Conservation (phyloP, 1,140 invertebrate species). For the Leptinotarsa texana region DNA sequence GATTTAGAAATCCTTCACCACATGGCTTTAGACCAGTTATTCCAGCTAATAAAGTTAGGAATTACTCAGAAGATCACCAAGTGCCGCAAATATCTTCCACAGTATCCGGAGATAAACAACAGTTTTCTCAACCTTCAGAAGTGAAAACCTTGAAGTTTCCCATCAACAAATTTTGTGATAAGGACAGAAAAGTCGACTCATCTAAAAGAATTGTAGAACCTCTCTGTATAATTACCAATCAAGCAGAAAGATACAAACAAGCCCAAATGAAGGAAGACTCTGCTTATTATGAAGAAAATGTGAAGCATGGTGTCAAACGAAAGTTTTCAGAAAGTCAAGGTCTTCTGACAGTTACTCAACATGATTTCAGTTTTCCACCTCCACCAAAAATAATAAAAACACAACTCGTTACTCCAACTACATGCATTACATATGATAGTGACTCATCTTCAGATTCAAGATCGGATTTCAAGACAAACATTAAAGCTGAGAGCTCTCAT, state of each 20-base stretch:
- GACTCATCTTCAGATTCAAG: not conserved
- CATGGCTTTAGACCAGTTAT: slow-evolving; percentile 46
- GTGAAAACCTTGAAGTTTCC: slow-evolving; percentile 48
- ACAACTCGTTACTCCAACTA: slow-evolving; percentile 10
- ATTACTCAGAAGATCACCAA: slow-evolving; percentile 42
- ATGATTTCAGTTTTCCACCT: slow-evolving; percentile 13
- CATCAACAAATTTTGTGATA: slow-evolving; percentile 41
- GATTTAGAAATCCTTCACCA: slow-evolving; percentile 28
- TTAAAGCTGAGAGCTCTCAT: not conserved
- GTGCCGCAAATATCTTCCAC: slow-evolving; percentile 47
- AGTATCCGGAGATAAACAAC: slow-evolving; percentile 27
- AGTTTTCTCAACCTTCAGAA: slow-evolving; percentile 33
- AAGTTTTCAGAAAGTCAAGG: slow-evolving; percentile 36
- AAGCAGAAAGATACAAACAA: slow-evolving; percentile 48
- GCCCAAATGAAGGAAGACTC: slow-evolving; percentile 49
- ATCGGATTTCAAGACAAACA: not conserved
- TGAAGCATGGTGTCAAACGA: slow-evolving; percentile 40
- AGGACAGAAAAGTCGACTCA: slow-evolving; percentile 32
- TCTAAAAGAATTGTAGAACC: slow-evolving; percentile 46
- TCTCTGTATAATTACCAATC: slow-evolving; percentile 53
- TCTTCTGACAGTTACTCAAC: slow-evolving; percentile 24
- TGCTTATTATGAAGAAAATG: slow-evolving; percentile 48
- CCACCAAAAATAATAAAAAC: slow-evolving; percentile 28
- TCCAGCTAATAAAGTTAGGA: slow-evolving; percentile 27
- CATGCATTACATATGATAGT: not conserved